Conservation (phyloP, 2,113 vertebrate species). For the Corythaeola cristata region DNA sequence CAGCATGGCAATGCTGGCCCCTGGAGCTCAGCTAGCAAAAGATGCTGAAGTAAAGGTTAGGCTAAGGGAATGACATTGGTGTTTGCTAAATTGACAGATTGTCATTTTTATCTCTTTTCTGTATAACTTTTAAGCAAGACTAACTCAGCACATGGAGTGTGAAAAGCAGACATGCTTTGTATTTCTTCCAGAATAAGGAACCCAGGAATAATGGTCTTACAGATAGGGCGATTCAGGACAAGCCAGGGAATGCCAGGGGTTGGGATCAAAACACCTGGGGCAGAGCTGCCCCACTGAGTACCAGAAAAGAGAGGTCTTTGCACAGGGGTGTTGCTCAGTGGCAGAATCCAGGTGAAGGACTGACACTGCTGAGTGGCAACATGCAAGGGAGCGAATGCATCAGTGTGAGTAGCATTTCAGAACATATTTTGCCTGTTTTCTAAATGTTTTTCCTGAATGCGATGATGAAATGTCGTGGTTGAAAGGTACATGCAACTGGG, state of each 20-base stretch:
- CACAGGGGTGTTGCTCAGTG: not conserved
- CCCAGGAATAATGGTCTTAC: not conserved
- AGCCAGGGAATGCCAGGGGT: not conserved
- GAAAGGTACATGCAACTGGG: not conserved
- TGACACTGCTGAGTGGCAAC: not conserved
- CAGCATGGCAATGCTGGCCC: not conserved
- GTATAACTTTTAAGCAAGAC: not conserved
- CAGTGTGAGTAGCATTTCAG: not conserved
- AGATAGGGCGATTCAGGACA: not conserved
- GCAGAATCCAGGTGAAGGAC: not conserved
- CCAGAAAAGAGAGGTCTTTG: not conserved
- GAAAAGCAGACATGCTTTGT: not conserved
- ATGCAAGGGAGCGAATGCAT: fast-evolving
- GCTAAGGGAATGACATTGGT: not conserved
- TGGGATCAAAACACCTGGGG: not conserved
- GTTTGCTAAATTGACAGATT: not conserved
- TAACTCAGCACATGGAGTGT: not conserved
- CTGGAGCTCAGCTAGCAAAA: not conserved
- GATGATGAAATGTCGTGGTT: not conserved
- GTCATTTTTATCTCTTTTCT: not conserved
- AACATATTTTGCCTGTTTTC: not conserved
- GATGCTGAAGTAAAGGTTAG: not conserved
- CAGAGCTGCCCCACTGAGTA: not conserved
- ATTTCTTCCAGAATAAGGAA: not conserved
- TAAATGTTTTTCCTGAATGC: not conserved